Evolutionary conservation across 2,113 vertebrate genomes (phyloP), one percentile per base, ranked within the genome.

Genomic region (Perca flavescens): DNA sequence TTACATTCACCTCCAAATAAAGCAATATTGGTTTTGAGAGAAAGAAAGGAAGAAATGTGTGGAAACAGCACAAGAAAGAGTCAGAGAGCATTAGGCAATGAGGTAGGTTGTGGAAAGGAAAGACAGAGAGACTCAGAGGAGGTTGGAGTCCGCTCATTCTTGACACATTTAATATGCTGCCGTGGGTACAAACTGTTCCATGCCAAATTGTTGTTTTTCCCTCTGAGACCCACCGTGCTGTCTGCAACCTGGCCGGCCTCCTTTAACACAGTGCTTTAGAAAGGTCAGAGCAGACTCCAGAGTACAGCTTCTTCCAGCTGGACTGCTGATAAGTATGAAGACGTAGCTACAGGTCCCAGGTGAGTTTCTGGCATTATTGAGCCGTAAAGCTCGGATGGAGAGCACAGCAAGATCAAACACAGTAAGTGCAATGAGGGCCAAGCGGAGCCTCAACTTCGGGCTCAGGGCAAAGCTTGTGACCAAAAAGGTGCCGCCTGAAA

Each of bases 221-320:
- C 53, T 83, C 43, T 19, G 89, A 86, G 89, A 83, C 74, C 36
- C 28, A 28, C 66, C 5, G 19, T 63, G 67, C 82, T 79, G 81
- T 82, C 70, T 85, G 73, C 82, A 89, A 84, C 70, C 79, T 57
- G 57, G 79, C 19, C 74, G 64, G 77, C 61, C 80, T 88, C 86
- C 72, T 82, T 7, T 64, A 85, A 84, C 80, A 66, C 86, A n/a
- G 80, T 64, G 79, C 81, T 81, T 61, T 75, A 79, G 79, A 93
- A 91, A 95, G 93, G 92, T 94, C 93, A 91, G 73, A 34, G 71
- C 21, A 0, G 53, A 54, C 74, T 80, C 36, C 43, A 19, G 60
- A 69, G 36, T 22, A 21, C 73, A 49, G 43, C 72, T 36, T 69
- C 60, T 54, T 57, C 6, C 46, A 57, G 79, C 77, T 31, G 66